Evolutionary conservation across 2,797 vertebrate genomes (phyloP), one percentile per base, ranked within the genome.

Genomic region (Phataginus tricuspis): DNA sequence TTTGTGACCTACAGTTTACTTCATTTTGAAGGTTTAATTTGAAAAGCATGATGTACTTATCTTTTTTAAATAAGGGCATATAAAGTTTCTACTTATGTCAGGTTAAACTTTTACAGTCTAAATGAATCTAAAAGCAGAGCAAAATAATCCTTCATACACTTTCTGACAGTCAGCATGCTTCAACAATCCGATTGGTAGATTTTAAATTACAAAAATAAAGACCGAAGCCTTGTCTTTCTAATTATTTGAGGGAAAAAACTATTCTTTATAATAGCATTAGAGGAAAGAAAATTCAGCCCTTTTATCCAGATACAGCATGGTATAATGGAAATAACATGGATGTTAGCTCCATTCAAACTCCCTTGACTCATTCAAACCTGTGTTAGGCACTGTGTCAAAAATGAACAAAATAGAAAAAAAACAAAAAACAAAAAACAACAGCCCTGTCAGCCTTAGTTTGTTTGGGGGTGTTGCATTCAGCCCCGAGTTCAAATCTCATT

Each of bases 1-100:
- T 93, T 27, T 53, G 39, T 72, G 49, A 66, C 16, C 34, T 78
- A 64, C n/a, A 27, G 66, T 31, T 61, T 72, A 95, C 45, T 88
- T 69, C 9, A 59, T 63, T 96, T 80, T 68, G 29, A 88, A 96
- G 15, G 53, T 27, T 94, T 84, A 90, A 71, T 90, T 95, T 95
- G 21, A 86, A 96, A 53, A 75, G 13, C 8, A 72, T 1, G 34
- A 2, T 66, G 14, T 49, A n/a, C 31, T 25, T 1, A 53, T 59
- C 39, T 2, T 34, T 94, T 90, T 94, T 39, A 93, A 77, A 85
- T 71, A 88, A 66, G 75, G 13, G 5, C 3, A 16, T 31, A 84
- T 42, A 51, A 68, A 72, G 64, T 71, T 55, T 94, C 51, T 10
- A 63, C 3, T 45, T 49, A 42, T 53, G 42, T 61, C 18, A 88